A percentile compares a stretch with the other conserved stretches of the same genome.
Conservation (phyloP, 2,797 vertebrate species). For the Cuculus canorus region DNA sequence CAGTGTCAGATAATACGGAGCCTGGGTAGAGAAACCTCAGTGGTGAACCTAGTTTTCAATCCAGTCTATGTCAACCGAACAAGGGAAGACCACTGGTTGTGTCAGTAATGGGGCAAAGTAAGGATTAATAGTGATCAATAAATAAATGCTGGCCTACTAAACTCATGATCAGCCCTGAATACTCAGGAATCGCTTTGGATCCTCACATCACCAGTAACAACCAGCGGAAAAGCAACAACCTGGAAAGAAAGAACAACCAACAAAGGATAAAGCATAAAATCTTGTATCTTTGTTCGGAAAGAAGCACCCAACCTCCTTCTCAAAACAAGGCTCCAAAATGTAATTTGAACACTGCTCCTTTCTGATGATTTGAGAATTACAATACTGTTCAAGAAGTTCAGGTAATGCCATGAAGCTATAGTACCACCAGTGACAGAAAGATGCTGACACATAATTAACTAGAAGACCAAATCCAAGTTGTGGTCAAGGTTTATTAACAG, state of each 20-base stretch:
- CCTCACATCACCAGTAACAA: background rate
- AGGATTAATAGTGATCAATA: background rate
- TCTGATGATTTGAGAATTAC: background rate
- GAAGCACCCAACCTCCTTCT: background rate
- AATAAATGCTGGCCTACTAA: background rate
- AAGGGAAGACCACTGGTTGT: background rate
- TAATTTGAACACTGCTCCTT: background rate
- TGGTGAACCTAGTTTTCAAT: background rate
- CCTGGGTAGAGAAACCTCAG: background rate
- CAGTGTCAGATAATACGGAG: background rate
- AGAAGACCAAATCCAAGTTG: background rate
- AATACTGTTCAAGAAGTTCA: background rate
- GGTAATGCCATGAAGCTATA: background rate
- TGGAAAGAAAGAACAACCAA: background rate
- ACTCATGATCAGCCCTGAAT: background rate
- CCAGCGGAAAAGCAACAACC: background rate
- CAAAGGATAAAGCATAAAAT: background rate
- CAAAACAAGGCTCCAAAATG: background rate
- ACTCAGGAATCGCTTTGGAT: background rate
- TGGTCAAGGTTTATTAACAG: background rate
- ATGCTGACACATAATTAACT: background rate
- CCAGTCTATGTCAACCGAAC: background rate
- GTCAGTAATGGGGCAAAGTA: background rate
- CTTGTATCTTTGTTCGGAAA: background rate
- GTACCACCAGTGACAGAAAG: fast-evolving